phyloP scores from a whole-genome alignment of 2,113 vertebrate genomes.

The Gasterosteus aculeatus region DNA sequence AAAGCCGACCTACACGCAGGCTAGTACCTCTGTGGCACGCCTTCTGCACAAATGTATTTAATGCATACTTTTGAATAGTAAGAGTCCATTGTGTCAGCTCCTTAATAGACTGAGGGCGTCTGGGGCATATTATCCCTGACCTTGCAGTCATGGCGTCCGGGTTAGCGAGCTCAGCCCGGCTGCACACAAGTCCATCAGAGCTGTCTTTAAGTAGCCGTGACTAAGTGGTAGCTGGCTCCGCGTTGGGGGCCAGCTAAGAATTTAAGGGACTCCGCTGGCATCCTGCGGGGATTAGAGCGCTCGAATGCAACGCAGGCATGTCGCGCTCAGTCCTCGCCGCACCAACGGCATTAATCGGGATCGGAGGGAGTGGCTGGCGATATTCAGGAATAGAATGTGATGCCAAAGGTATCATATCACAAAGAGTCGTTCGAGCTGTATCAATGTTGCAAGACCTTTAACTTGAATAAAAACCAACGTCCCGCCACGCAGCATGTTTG shows the following conservation, averaged over 20 bases:
- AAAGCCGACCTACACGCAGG: background rate
- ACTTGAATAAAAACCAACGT: background rate
- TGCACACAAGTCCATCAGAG: slow-evolving; percentile 56
- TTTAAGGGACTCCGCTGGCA: slow-evolving; percentile 16
- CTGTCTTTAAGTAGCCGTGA: slow-evolving; percentile 63
- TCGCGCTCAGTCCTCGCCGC: slow-evolving; percentile 1
- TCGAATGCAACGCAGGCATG: slow-evolving; percentile 1
- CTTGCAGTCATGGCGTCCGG: slow-evolving; percentile 46
- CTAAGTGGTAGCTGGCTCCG: slow-evolving; percentile 50
- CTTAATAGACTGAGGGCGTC: slow-evolving; percentile 27
- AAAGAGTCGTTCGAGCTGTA: background rate
- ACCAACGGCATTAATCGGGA: background rate
- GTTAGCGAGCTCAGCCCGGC: slow-evolving; percentile 50
- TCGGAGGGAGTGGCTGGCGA: background rate
- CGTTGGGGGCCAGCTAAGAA: slow-evolving; percentile 28
- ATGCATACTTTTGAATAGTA: slow-evolving; percentile 14
- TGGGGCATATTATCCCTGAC: slow-evolving; percentile 59
- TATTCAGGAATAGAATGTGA: background rate
- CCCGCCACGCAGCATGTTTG: background rate
- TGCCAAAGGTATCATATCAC: background rate
- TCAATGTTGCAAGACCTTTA: background rate
- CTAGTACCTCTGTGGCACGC: background rate
- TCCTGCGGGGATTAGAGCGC: background rate
- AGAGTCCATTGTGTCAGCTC: slow-evolving; percentile 41
- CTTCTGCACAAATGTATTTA: slow-evolving; percentile 18